phyloP scores from a whole-genome alignment of 2,888 invertebrate genomes.

The Sesamia inferens region DNA sequence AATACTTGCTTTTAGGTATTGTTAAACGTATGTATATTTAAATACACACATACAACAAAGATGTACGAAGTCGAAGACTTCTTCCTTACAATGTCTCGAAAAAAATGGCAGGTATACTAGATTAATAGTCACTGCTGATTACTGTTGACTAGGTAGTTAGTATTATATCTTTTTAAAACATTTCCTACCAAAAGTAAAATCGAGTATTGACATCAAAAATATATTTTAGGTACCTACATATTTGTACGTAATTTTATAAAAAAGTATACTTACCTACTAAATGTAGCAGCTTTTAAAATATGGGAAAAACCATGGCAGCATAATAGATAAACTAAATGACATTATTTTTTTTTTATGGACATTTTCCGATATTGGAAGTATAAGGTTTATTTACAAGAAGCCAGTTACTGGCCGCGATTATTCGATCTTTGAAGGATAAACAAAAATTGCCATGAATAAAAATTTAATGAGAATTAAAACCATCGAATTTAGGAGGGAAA shows the following conservation, averaged over 20 bases:
- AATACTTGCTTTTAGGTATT: conserved; percentile 9
- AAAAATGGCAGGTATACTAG: background rate
- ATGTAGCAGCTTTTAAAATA: conserved; percentile 6
- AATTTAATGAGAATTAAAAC: too few species aligned
- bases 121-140: background rate
- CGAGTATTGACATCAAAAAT: background rate
- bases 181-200: background rate
- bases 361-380: conserved; percentile 1
- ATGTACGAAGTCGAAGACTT: background rate
- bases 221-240: conserved; percentile 3
- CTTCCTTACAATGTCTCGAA: background rate
- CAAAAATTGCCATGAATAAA: background rate
- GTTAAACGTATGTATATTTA: background rate
- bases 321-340: conserved; percentile 5
- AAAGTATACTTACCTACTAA: background rate
- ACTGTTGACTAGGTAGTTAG: background rate
- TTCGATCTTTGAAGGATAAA: background rate
- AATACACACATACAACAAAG: background rate
- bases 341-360: background rate
- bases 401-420: conserved; percentile 3
- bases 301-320: background rate
- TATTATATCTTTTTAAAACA: background rate
- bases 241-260: background rate
- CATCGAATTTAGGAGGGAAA: background rate
- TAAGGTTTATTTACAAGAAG: conserved; percentile 20